Evolutionary conservation across 2,113 vertebrate genomes (phyloP).

Genomic region (Clupea harengus): DNA sequence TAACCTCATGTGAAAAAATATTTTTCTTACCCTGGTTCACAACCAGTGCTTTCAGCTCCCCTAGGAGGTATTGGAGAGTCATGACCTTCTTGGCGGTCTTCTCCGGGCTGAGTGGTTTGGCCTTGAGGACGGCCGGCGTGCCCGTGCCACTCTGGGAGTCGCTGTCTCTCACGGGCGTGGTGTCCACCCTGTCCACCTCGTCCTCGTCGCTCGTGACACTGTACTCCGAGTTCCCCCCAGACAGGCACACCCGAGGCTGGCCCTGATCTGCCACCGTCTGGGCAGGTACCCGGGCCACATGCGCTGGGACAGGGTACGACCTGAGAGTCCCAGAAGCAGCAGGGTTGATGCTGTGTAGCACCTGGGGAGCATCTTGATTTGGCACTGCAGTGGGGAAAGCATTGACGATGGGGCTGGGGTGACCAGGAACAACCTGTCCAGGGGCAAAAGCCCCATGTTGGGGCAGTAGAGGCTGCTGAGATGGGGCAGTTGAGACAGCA

Average conservation of each 20-base stretch:
- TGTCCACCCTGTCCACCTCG: slow-evolving; percentile 50
- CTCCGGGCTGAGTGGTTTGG: slow-evolving; percentile 58
- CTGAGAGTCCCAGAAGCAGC: background rate
- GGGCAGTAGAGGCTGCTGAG: background rate
- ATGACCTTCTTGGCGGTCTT: slow-evolving; percentile 65
- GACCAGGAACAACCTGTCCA: background rate
- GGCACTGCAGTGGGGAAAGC: background rate
- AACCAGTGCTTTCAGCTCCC: slow-evolving; percentile 79
- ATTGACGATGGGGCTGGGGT: background rate
- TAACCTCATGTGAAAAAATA: background rate
- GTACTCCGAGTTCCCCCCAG: slow-evolving; percentile 50
- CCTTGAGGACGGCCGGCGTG: slow-evolving; percentile 43
- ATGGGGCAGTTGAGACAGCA: background rate
- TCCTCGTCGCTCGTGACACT: slow-evolving; percentile 61
- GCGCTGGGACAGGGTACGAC: background rate
- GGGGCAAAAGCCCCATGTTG: background rate
- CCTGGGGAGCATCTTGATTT: background rate
- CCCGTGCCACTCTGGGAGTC: slow-evolving; percentile 55
- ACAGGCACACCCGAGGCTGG: slow-evolving; percentile 19
- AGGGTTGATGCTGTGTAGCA: background rate
- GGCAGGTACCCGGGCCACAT: background rate
- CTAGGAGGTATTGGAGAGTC: slow-evolving; percentile 75
- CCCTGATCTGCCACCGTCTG: background rate
- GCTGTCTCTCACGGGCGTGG: slow-evolving; percentile 68
- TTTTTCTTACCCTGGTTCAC: slow-evolving; percentile 75